phyloP scores from a whole-genome alignment of 2,888 invertebrate genomes.

The Spodoptera exigua region DNA sequence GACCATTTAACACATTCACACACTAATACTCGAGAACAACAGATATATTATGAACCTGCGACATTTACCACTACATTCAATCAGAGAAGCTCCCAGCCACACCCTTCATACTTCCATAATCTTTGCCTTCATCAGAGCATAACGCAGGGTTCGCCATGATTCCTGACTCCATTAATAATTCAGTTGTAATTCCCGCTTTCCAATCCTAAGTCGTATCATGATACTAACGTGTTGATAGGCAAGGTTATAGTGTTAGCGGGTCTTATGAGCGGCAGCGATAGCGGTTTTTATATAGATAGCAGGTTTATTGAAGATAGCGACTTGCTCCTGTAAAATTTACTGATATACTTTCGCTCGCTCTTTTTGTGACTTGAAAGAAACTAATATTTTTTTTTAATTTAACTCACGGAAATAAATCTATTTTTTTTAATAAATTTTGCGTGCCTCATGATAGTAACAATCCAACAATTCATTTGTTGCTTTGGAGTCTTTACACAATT shows the following conservation, averaged over 20 bases:
- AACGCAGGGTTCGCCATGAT: conserved; percentile 39
- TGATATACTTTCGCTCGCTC: too few relatives aligned
- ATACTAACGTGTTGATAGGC: conserved; percentile 35
- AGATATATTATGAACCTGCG: neutral
- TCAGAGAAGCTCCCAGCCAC: neutral
- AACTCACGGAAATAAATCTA: too few relatives aligned
- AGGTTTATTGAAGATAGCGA: neutral
- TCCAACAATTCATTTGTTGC: too few relatives aligned
- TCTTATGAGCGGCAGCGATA: neutral
- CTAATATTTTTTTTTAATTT: too few relatives aligned
- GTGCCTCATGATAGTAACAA: too few relatives aligned
- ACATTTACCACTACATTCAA: neutral
- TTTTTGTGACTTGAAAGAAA: too few relatives aligned
- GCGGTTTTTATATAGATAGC: too few relatives aligned
- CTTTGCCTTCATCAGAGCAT: conserved; percentile 35
- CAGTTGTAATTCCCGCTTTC: conserved; percentile 58
- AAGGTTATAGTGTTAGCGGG: conserved; percentile 12
- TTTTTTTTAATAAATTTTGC: too few relatives aligned
- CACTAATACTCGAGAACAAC: too few relatives aligned
- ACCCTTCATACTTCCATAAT: conserved; percentile 27
- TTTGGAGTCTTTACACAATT: too few relatives aligned
- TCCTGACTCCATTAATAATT: conserved; percentile 53
- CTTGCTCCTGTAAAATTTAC: too few relatives aligned
- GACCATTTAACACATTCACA: too few relatives aligned
- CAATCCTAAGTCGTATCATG: conserved; percentile 51